Percentiles rank a stretch among this genome's conserved stretches.
Evolutionary conservation across 53 echinoderm and acorn worm genomes (phyloP).

Genomic region (Paracentrotus lividus): DNA sequence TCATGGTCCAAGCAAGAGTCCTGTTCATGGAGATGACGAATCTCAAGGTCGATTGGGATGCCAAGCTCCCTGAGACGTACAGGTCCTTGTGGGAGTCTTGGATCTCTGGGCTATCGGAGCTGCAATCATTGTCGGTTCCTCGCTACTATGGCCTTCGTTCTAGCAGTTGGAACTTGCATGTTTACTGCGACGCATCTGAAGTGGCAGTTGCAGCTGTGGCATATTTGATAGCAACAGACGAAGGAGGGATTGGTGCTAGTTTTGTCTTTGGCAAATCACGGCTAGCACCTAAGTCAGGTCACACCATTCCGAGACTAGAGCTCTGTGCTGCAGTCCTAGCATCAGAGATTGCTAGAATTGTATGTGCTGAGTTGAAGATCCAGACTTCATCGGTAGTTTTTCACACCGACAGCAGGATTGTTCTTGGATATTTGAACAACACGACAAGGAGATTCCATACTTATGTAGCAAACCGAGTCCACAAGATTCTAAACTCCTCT

Average conservation of each 20-base stretch:
- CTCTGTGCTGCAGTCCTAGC: not conserved
- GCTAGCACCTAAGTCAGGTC: not conserved
- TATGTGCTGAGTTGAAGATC: not conserved
- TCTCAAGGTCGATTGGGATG: constrained; percentile 70
- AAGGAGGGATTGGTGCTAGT: not conserved
- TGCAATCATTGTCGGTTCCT: constrained; percentile 50
- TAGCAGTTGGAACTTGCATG: constrained; percentile 13
- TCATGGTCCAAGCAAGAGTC: constrained; percentile 74
- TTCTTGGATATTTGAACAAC: no score
- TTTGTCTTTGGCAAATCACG: not conserved
- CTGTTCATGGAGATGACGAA: constrained; percentile 73
- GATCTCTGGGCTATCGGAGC: constrained; percentile 57
- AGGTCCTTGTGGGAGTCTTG: constrained; percentile 70
- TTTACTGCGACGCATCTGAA: constrained; percentile 79
- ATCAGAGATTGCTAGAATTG: not conserved
- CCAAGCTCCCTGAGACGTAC: constrained; percentile 52
- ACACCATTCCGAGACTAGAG: not conserved
- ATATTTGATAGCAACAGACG: constrained; percentile 20
- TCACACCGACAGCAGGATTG: not conserved
- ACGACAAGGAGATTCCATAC: no score
- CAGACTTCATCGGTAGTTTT: not conserved
- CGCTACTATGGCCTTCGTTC: constrained; percentile 49
- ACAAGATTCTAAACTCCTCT: not conserved
- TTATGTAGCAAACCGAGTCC: not conserved
- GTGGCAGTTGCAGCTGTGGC: constrained; percentile 75